Evolutionary conservation across 2,113 vertebrate genomes (phyloP), one percentile per base, ranked within the genome.

Genomic region (Pardalotus punctatus): DNA sequence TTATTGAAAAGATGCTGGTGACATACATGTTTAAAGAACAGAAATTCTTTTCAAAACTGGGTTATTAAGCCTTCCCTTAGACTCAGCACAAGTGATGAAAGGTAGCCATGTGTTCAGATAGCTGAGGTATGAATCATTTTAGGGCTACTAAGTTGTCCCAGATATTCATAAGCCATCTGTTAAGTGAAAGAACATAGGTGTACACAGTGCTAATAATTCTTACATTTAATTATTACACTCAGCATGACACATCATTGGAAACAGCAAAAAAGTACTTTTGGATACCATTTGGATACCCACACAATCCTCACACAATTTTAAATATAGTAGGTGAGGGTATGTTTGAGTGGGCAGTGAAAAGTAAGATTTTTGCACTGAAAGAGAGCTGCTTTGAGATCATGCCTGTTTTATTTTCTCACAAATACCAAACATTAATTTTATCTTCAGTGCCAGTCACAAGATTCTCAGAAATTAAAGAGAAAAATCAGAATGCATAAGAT

Each of bases 131-230:
- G 87, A 96, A 96, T 96, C 81, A 91, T 94, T 90, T 73, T 67
- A 86, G 64, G 90, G 80, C 79, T 94, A 91, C 38, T 58, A 80
- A 94, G 67, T 94, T 4, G 8, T 90, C 70, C 92, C 50, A 86
- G 54, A 94, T 91, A 96, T 94, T 95, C 90, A 77, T 85, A 94
- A 96, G 61, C 94, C 93, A 97, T 96, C 95, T 97, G 96, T 86
- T 95, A 77, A 77, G 54, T 83, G 67, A 90, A 82, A 80, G 54
- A 96, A 60, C 47, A 77, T 91, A 93, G 87, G 66, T 92, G 22
- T 62, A 58, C 8, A 7, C 58, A 45, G 33, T 66, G 31, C 13
- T 88, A 93, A 88, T 90, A 96, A 92, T 83, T 90, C 92, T 78
- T 86, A 40, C 54, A 86, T 90, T 82, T 90, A 91, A 62, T 65